Evolutionary conservation across 2,888 invertebrate genomes (phyloP).

Genomic region (Hirtodrosophila cameraria): DNA sequence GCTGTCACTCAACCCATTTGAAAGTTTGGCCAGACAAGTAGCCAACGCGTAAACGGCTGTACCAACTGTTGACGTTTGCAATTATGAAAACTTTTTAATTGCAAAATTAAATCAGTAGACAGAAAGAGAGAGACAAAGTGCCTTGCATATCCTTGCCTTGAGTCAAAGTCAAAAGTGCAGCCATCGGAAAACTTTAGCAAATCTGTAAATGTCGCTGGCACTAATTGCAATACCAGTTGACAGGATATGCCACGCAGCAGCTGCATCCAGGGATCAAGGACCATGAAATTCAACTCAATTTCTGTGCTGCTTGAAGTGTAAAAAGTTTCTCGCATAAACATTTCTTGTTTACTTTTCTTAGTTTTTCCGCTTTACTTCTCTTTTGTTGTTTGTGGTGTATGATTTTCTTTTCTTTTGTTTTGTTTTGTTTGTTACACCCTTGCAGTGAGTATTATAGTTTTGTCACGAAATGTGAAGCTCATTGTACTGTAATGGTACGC

Average conservation of each 20-base stretch:
- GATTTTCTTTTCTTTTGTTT: no score
- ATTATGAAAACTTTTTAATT: conserved; percentile 78
- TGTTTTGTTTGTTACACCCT: conserved; percentile 15
- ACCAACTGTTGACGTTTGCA: conserved; percentile 51
- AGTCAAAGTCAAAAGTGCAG: conserved; percentile 40
- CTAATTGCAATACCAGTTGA: conserved; percentile 58
- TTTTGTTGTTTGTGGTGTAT: conserved; percentile 39
- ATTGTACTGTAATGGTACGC: no score
- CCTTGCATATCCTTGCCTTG: conserved; percentile 4
- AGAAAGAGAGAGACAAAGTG: conserved; percentile 42
- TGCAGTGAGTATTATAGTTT: no score
- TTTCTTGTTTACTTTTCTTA: conserved; percentile 48
- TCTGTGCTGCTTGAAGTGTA: conserved; percentile 23
- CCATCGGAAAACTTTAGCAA: no score
- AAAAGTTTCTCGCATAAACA: conserved; percentile 53
- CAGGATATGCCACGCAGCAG: neutral
- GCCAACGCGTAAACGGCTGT: conserved; percentile 7
- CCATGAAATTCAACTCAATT: conserved; percentile 37
- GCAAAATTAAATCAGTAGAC: conserved; percentile 69
- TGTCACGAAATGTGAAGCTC: no score
- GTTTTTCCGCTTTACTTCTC: conserved; percentile 3
- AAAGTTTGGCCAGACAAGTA: conserved; percentile 10
- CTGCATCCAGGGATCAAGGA: conserved; percentile 6
- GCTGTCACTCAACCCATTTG: neutral
- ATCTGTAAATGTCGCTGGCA: conserved; percentile 68